Percentiles rank a stretch among this genome's conserved stretches.
Evolutionary conservation across 1,140 invertebrate genomes (phyloP).

Genomic region (Lucilia sericata): DNA sequence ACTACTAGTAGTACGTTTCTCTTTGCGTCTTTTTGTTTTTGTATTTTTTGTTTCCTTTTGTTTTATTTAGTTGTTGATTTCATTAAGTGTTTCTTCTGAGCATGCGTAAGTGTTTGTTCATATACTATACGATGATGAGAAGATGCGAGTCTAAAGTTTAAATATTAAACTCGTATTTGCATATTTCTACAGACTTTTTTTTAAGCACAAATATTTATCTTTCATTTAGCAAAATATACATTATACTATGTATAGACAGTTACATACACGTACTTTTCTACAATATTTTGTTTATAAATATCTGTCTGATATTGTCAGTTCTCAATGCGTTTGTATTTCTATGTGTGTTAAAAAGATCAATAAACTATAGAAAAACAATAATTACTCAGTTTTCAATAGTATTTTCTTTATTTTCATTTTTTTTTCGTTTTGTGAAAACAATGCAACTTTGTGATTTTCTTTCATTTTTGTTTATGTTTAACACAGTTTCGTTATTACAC

Average conservation of each 20-base stretch:
- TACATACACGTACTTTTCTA: neutral
- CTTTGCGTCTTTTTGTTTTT: neutral
- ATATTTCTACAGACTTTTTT: slow-evolving; percentile 35
- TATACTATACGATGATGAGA: neutral
- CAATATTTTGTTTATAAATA: neutral
- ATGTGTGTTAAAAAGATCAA: neutral
- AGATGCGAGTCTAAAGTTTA: neutral
- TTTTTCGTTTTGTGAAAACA: no score
- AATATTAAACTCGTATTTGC: slow-evolving; percentile 33
- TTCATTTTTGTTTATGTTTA: no score
- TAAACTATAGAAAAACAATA: slow-evolving; percentile 29
- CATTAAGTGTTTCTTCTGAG: slow-evolving; percentile 27
- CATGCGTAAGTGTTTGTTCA: slow-evolving; percentile 7
- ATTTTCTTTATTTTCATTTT: neutral
- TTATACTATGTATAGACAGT: no score
- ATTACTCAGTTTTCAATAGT: slow-evolving; percentile 2
- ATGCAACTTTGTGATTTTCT: neutral
- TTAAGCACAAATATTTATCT: slow-evolving; percentile 38
- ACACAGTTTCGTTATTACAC: no score
- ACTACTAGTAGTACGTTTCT: neutral
- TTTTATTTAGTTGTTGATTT: neutral
- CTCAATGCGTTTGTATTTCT: no score
- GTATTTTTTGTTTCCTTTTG: no score
- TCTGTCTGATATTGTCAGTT: neutral
- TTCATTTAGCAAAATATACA: slow-evolving; percentile 41